Base-by-base conservation (phyloP, 2,113 vertebrate genomes). In the Solea senegalensis region DNA sequence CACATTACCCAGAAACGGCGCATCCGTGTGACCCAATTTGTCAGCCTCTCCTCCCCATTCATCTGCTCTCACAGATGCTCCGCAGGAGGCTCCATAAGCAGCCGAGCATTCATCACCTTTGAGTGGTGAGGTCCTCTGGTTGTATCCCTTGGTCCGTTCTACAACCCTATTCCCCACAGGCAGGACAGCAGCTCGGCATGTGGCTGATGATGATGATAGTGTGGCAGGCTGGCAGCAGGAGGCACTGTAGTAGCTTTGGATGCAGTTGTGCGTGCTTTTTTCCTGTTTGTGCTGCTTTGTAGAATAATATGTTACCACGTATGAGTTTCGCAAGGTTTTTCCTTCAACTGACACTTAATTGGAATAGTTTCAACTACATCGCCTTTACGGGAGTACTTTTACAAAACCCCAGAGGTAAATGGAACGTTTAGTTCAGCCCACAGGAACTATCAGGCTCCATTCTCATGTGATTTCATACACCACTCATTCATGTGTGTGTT, bases 51-150 rank as follows among this genome's bases (percentile, higher is more conserved):
- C 88, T 86, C 88, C 86, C 75, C 87, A 83, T 88, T 92, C 88
- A 89, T 91, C 91, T 92, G 90, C 88, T 88, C 75, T 73, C 78
- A 66, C 90, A 89, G 84, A 90, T 83, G 85, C 86, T 83, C 90
- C 52, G 39, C 82, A 57, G 82, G 86, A 89, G 78, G 78, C 81
- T 81, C 69, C 72, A 10, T 70, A 16, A 84, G 85, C 84, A 74
- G 77, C 79, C 11, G 69, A 76, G 83, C 88, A 90, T 89, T 80
- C 91, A 88, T 90, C 89, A 90, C 86, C 87, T 89, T 70, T 43
- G 75, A 89, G 82, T 62, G 66, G 74, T 13, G 76, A 55, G 76
- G 84, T 76, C 78, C 70, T 86, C 60, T 51, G 72, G 43, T 73
- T 72, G 41, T 83, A 59, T 84, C 86, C 83, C 45, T 72, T 5